Evolutionary conservation across 2,888 invertebrate species (phyloP).

Genomic region (Lepetodrilus schrolli): DNA sequence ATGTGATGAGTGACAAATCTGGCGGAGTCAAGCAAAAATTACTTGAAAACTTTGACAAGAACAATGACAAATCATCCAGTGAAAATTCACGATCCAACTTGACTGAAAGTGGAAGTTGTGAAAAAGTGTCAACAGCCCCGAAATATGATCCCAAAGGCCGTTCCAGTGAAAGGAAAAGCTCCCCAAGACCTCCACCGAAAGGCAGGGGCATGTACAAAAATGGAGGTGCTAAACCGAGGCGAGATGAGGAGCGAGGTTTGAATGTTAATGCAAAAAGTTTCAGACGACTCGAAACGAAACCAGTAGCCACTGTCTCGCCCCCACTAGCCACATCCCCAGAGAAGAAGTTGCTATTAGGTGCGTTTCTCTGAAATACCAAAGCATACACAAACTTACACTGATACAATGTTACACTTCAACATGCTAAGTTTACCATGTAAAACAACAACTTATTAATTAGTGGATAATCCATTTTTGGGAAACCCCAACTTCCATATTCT

Average conservation of each 20-base stretch:
- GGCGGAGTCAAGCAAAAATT: slow-evolving; percentile 56
- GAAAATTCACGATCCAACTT: slow-evolving; percentile 51
- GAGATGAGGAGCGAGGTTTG: slow-evolving; percentile 47
- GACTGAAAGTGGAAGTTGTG: slow-evolving; percentile 47
- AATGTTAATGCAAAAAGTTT: slow-evolving; percentile 5
- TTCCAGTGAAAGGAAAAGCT: slow-evolving; percentile 27
- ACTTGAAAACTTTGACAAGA: slow-evolving; percentile 52
- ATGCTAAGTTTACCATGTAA: no score
- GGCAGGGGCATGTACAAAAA: slow-evolving; percentile 19
- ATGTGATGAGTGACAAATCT: slow-evolving; percentile 63
- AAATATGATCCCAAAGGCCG: slow-evolving; percentile 33
- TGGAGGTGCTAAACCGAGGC: slow-evolving; percentile 42
- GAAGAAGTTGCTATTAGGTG: slow-evolving; percentile 26
- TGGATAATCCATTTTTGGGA: no score
- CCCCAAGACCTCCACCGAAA: slow-evolving; percentile 29
- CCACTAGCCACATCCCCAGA: background rate
- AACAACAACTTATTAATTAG: no score
- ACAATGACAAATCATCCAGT: slow-evolving; percentile 38
- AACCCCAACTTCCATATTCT: no score
- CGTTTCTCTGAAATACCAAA: no score
- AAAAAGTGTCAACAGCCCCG: slow-evolving; percentile 15
- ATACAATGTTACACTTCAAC: no score
- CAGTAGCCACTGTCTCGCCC: slow-evolving; percentile 10
- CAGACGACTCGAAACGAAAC: slow-evolving; percentile 27
- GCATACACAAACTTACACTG: no score